Evolutionary conservation across 2,113 vertebrate genomes (phyloP).

Genomic region (Leiothrix lutea): DNA sequence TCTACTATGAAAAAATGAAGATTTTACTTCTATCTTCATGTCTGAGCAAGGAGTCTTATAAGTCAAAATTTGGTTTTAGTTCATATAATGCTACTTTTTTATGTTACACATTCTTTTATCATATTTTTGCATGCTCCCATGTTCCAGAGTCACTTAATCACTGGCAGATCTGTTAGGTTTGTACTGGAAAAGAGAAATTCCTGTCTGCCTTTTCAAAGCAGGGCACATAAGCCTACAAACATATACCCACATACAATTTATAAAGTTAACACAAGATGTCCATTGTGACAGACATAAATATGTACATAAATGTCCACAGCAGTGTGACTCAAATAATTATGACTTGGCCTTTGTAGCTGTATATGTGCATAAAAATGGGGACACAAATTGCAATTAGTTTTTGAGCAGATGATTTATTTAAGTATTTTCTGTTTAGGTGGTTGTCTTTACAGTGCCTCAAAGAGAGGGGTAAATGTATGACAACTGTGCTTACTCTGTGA

Average conservation of each 20-base stretch:
- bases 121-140: neutral
- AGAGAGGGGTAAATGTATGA: neutral
- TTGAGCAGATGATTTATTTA: neutral
- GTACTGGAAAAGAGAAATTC: neutral
- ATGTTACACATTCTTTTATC: neutral
- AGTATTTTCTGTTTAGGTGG: neutral
- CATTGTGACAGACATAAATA: neutral
- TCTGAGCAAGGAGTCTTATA: neutral
- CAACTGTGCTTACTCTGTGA: neutral
- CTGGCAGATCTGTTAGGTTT: neutral
- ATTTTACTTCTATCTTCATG: neutral
- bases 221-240: neutral
- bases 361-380: neutral
- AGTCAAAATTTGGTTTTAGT: neutral
- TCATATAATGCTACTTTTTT: neutral
- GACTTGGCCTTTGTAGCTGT: neutral
- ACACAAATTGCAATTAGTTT: neutral
- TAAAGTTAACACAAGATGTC: neutral
- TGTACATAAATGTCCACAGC: neutral
- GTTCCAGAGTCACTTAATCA: neutral
- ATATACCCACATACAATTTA: neutral
- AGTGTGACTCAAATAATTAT: neutral
- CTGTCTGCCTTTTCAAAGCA: neutral
- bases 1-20: neutral
- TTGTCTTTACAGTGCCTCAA: neutral